phyloP scores from a whole-genome alignment of 1,140 invertebrate species.

The Aricia agestis region DNA sequence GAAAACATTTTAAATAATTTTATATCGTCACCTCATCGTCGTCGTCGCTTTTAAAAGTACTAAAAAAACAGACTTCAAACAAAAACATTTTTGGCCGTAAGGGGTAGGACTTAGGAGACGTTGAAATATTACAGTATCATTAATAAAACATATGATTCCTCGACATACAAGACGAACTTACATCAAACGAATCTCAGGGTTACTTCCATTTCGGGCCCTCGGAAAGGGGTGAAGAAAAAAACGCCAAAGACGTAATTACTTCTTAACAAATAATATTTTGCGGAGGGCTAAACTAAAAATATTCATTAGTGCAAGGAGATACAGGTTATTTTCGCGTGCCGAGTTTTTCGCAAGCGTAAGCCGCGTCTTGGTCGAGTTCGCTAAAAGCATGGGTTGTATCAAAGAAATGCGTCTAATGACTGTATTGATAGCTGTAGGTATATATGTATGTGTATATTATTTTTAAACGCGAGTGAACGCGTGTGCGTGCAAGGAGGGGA shows the following conservation, averaged over 20 bases:
- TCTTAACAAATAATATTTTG: slow-evolving; percentile 41
- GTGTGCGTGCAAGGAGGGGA: slow-evolving; percentile 68
- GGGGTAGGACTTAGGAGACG: slow-evolving; percentile 2
- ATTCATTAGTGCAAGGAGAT: slow-evolving; percentile 20
- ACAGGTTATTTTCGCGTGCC: slow-evolving; percentile 38
- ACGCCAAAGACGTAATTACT: slow-evolving; percentile 70
- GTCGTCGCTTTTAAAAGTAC: too few species aligned
- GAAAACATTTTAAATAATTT: too few species aligned
- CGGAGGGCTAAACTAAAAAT: slow-evolving; percentile 18
- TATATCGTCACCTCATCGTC: too few species aligned
- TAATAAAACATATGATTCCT: slow-evolving; percentile 16
- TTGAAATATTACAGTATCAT: slow-evolving; percentile 10
- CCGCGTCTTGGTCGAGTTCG: slow-evolving; percentile 40
- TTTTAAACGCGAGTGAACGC: slow-evolving; percentile 58
- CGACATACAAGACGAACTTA: slow-evolving; percentile 56
- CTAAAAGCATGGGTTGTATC: slow-evolving; percentile 67
- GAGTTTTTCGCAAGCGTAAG: slow-evolving; percentile 25
- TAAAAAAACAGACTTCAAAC: not conserved
- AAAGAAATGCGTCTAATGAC: slow-evolving; percentile 74
- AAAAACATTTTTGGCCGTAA: not conserved
- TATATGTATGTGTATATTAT: slow-evolving; percentile 61
- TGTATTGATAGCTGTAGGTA: slow-evolving; percentile 66
- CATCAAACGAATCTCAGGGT: slow-evolving; percentile 57
- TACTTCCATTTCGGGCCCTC: slow-evolving; percentile 46
- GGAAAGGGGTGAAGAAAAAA: slow-evolving; percentile 58